A percentile compares a stretch with the other conserved stretches of the same genome.
phyloP scores from a whole-genome alignment of 2,797 vertebrate genomes.

The Novumbra hubbsi region DNA sequence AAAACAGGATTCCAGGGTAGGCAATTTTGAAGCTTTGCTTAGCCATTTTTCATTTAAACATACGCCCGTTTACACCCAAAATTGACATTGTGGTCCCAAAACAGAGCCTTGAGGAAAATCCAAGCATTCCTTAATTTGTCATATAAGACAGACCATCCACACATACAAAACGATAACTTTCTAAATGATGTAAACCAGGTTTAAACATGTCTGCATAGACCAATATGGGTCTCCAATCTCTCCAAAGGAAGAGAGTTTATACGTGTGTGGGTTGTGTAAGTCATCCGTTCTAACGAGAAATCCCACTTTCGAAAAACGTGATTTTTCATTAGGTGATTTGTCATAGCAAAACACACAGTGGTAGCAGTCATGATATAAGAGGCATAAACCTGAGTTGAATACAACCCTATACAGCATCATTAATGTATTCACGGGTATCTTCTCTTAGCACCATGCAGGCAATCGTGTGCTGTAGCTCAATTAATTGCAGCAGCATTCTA shows the following conservation, averaged over 20 bases:
- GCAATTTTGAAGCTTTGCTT: too few relatives aligned
- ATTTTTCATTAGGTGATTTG: conserved; percentile 48
- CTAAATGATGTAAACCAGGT: too few relatives aligned
- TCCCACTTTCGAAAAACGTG: conserved; percentile 33
- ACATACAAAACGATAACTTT: too few relatives aligned
- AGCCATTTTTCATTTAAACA: too few relatives aligned
- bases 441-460: neutral
- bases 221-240: too few relatives aligned
- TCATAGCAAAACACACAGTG: conserved; percentile 43
- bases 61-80: too few relatives aligned
- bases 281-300: neutral
- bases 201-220: too few relatives aligned
- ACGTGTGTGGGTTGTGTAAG: neutral
- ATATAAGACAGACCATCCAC: too few relatives aligned
- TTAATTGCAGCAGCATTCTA: neutral
- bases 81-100: too few relatives aligned
- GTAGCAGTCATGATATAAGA: conserved; percentile 27
- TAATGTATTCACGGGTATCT: neutral
- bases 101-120: too few relatives aligned
- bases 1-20: too few relatives aligned
- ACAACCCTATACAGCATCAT: conserved; percentile 32
- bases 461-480: neutral
- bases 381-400: conserved; percentile 37
- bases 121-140: too few relatives aligned
- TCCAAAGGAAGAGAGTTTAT: neutral